phyloP scores from a whole-genome alignment of 2,888 invertebrate species.

The Zeuzera pyrina region DNA sequence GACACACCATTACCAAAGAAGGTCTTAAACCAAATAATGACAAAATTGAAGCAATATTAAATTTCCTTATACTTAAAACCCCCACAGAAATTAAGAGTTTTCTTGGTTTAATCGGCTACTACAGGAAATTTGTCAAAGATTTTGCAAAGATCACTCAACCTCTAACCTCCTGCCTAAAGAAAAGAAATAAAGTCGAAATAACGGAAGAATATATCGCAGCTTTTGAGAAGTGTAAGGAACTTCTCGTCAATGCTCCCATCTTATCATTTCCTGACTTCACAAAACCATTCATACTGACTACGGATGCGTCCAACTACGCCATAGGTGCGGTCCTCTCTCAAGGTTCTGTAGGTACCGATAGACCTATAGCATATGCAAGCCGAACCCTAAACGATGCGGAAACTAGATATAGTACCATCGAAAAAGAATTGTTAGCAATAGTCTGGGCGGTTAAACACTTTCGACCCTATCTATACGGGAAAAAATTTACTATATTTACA shows the following conservation, averaged over 20 bases:
- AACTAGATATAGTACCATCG: slow-evolving; percentile 3
- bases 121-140: too few relatives aligned
- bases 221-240: slow-evolving; percentile 14
- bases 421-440: slow-evolving; percentile 9
- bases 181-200: slow-evolving; percentile 9
- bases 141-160: slow-evolving; percentile 23
- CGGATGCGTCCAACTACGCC: slow-evolving; percentile 16
- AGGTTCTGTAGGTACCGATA: slow-evolving; percentile 12
- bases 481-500: neutral
- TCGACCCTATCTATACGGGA: too few relatives aligned
- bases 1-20: too few relatives aligned
- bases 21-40: too few relatives aligned
- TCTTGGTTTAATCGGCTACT: too few relatives aligned
- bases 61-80: too few relatives aligned
- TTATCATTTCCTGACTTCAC: too few relatives aligned
- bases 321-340: slow-evolving; percentile 12
- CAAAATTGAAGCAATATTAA: too few relatives aligned
- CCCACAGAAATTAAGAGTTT: too few relatives aligned
- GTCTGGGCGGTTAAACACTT: slow-evolving; percentile 7
- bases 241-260: too few relatives aligned
- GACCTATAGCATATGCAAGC: slow-evolving; percentile 11
- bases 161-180: slow-evolving; percentile 17
- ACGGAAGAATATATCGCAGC: slow-evolving; percentile 12
- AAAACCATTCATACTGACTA: slow-evolving; percentile 17
- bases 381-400: slow-evolving; percentile 10